These are phyloP conservation scores for Sus cebifrons DNA, from an alignment of 2,797 vertebrate genomes.

Conservation along the genomic window DNA sequence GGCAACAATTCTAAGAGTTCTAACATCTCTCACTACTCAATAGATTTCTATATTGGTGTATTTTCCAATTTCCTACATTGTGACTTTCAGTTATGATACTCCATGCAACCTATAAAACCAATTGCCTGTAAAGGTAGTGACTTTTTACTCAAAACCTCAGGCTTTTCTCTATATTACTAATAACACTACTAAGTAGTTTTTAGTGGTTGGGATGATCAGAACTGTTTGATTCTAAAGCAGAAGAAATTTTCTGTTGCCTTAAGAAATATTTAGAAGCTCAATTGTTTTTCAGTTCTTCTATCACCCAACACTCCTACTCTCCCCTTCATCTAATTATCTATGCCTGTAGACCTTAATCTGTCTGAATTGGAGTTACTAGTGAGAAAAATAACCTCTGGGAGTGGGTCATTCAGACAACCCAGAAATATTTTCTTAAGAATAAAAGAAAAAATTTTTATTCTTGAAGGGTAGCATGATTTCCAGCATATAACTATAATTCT, in stretches of 20 bases:
- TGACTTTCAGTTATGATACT: background rate
- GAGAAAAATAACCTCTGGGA: background rate
- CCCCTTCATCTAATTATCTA: background rate
- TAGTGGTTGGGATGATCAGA: background rate
- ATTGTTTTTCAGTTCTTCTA: background rate
- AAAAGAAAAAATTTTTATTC: background rate
- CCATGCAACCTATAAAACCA: background rate
- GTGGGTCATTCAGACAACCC: background rate
- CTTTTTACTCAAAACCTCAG: background rate
- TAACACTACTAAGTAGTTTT: background rate
- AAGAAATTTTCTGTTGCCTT: background rate
- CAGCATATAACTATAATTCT: background rate
- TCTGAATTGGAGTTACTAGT: background rate
- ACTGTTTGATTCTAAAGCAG: background rate
- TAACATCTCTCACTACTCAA: background rate
- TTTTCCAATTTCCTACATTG: background rate
- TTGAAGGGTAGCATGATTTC: conserved; percentile 4
- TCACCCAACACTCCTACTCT: background rate
- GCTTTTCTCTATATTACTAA: background rate
- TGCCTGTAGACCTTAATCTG: background rate
- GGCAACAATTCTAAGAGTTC: background rate
- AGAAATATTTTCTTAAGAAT: conserved; percentile 19
- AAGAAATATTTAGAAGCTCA: background rate
- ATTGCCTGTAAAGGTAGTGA: background rate
- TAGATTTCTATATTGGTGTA: background rate